Evolutionary conservation across 1,140 invertebrate species (phyloP).

Genomic region (Hylaeus anthracinus): DNA sequence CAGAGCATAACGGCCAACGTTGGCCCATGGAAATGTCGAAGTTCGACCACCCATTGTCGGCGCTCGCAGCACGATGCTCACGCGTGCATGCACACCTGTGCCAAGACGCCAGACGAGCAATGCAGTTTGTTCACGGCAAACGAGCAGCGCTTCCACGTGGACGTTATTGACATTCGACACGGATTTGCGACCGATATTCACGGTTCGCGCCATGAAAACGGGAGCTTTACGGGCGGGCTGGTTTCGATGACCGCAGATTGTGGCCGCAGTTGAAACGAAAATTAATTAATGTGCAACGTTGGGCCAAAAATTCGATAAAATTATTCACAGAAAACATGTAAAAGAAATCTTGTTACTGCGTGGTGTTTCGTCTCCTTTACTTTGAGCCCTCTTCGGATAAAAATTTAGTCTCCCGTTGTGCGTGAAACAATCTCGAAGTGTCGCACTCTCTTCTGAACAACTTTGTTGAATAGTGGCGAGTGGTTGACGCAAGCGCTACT

Average conservation of each 20-base stretch:
- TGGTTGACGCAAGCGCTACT: constrained; percentile 6
- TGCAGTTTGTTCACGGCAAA: neutral
- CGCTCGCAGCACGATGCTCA: neutral
- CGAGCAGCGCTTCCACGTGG: neutral
- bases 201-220: neutral
- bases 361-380: too few relatives aligned
- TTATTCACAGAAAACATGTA: too few relatives aligned
- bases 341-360: too few relatives aligned
- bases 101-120: neutral
- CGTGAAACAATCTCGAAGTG: too few relatives aligned
- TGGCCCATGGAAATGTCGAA: constrained; percentile 45
- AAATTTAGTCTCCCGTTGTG: too few relatives aligned
- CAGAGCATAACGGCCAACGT: neutral
- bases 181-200: neutral
- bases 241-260: neutral
- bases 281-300: constrained; percentile 22
- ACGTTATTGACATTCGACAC: neutral
- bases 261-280: neutral
- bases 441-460: neutral
- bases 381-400: too few relatives aligned
- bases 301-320: too few relatives aligned
- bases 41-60: constrained; percentile 27
- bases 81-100: constrained; percentile 4
- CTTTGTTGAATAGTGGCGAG: constrained; percentile 40
- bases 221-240: neutral